A percentile compares a stretch with the other conserved stretches of the same genome.
Evolutionary conservation across 2,888 invertebrate genomes (phyloP).

Genomic region (Sphaeridia pumilis): DNA sequence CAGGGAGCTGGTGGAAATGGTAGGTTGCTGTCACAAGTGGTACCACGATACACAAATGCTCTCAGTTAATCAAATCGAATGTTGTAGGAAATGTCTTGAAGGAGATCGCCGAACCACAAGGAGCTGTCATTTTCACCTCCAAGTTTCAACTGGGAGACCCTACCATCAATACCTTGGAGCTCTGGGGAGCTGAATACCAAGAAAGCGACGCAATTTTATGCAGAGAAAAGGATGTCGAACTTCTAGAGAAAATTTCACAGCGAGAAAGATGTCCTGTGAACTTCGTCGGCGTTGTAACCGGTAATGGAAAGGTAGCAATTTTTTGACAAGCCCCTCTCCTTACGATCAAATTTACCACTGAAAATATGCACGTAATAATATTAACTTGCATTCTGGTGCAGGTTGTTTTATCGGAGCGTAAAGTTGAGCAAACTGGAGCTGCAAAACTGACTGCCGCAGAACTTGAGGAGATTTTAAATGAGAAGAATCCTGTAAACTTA

Average conservation of each 20-base stretch:
- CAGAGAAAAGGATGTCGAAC: conserved; percentile 49
- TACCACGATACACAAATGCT: not conserved
- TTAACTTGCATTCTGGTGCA: conserved; percentile 6
- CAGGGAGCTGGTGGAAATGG: conserved; percentile 98
- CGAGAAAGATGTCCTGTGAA: conserved; percentile 87
- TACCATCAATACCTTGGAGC: conserved; percentile 78
- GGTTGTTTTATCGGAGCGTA: conserved; percentile 30
- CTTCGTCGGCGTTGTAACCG: conserved; percentile 85
- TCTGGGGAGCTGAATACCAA: conserved; percentile 99
- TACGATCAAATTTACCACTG: not conserved
- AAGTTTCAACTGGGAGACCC: conserved; percentile 87
- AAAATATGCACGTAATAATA: not conserved
- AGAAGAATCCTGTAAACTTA: conserved; percentile 67
- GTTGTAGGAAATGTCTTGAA: conserved; percentile 81
- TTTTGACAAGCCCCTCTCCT: conserved; percentile 17
- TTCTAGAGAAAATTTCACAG: conserved; percentile 58
- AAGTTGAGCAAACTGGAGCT: conserved; percentile 14
- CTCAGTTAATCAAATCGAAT: conserved; percentile 4
- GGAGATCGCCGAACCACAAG: conserved; percentile 88
- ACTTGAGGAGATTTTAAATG: conserved; percentile 37
- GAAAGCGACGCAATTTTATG: conserved; percentile 87
- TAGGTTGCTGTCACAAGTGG: conserved; percentile 35
- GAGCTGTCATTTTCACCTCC: conserved; percentile 77
- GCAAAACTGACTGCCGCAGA: conserved; percentile 22
- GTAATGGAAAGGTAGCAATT: conserved; percentile 55